A percentile compares a stretch with the other conserved stretches of the same genome.
These are phyloP conservation scores for Mya arenaria DNA, from an alignment of 1,140 invertebrate genomes.

Conservation along the genomic window DNA sequence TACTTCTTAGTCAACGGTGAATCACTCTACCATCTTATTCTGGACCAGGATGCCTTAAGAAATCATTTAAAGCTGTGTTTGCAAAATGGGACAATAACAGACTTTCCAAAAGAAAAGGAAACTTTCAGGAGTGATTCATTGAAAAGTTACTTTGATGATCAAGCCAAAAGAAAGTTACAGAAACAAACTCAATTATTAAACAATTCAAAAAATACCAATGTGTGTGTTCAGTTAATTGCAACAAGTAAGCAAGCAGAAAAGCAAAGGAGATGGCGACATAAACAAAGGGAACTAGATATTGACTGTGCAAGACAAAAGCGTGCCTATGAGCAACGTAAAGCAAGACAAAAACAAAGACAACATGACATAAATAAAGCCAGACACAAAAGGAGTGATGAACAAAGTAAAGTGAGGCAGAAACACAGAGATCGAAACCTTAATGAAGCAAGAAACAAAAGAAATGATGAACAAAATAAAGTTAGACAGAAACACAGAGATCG, in stretches of 20 bases:
- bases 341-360: slow-evolving; percentile 14
- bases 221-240: too few species aligned
- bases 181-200: too few species aligned
- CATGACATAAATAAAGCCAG: background rate
- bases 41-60: background rate
- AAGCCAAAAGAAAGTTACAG: too few species aligned
- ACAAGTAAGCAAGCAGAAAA: too few species aligned
- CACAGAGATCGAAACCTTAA: background rate
- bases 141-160: slow-evolving; percentile 1
- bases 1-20: background rate
- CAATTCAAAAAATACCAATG: too few species aligned
- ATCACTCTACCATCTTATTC: background rate
- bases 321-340: too few species aligned
- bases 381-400: background rate
- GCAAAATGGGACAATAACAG: background rate
- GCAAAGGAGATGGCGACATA: too few species aligned
- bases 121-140: background rate
- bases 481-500: background rate
- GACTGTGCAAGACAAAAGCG: too few species aligned
- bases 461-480: slow-evolving; percentile 18
- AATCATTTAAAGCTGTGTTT: background rate
- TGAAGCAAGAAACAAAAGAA: background rate
- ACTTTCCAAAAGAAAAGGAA: background rate
- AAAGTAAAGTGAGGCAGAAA: background rate
- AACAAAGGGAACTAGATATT: too few species aligned